Evolutionary conservation across 2,797 vertebrate species (phyloP).

Genomic region (Channallabes apus): DNA sequence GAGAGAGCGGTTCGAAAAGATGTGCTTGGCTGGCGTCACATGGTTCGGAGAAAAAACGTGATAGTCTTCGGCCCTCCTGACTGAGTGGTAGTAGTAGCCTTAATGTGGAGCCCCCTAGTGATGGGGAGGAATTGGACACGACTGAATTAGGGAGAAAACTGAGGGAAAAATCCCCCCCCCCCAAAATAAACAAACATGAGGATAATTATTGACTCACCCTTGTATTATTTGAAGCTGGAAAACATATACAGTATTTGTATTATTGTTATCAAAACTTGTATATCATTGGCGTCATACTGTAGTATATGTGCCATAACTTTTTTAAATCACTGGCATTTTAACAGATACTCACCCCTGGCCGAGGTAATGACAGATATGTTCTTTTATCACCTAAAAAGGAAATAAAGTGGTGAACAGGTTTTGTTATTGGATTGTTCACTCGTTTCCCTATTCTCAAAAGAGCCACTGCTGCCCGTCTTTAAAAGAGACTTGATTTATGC

Average conservation of each 20-base stretch:
- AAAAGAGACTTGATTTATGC: constrained; percentile 20
- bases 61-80: too few relatives aligned
- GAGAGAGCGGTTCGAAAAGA: too few relatives aligned
- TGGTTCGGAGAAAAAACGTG: too few relatives aligned
- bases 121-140: too few relatives aligned
- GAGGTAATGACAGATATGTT: constrained; percentile 91
- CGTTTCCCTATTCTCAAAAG: neutral
- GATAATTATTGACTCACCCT: too few relatives aligned
- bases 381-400: constrained; percentile 88
- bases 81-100: too few relatives aligned
- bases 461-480: constrained; percentile 12
- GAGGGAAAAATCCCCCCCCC: too few relatives aligned
- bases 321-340: neutral
- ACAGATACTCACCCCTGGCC: constrained; percentile 86
- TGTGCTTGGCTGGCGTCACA: too few relatives aligned
- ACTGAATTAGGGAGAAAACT: too few relatives aligned
- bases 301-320: neutral
- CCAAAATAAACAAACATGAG: too few relatives aligned
- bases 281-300: neutral
- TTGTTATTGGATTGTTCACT: neutral
- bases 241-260: neutral
- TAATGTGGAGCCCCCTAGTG: too few relatives aligned
- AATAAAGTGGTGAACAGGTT: neutral
- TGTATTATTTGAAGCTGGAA: neutral
- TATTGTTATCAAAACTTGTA: neutral